Evolutionary conservation across 2,888 invertebrate species (phyloP), one percentile per base, ranked within the genome.

Genomic region (Galerucella calmariensis): DNA sequence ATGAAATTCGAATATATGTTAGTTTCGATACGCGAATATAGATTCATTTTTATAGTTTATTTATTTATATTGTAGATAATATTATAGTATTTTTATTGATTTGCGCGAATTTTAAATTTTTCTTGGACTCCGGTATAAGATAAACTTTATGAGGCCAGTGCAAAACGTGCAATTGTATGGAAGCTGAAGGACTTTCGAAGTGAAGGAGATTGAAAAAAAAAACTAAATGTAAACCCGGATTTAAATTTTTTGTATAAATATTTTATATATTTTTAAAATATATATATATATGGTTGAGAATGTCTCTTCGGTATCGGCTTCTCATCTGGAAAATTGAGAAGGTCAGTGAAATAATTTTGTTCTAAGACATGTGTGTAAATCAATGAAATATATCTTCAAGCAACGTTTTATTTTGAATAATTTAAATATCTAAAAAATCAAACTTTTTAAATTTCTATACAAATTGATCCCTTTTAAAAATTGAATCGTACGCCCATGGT

Each of bases 41-140:
- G 81, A 85, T 83, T 84, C 83, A 83, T 82, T 83, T 72, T 83
- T 81, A 86, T 86, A 87, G 86, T 87, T 87, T 87, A 88, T 88
- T 88, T 87, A 88, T 88, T 88, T 87, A 87, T 87, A 83, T 84
- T 87, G 87, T 87, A 87, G 87, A 87, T 87, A 87, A 84, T 81
- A 85, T 83, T n/a, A n/a, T n/a, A 84, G 82, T 83, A 82, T 83
- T 79, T 83, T 82, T 84, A 81, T 84, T 82, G 79, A 79, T 79
- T 77, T 81, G 79, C 82, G 82, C 81, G 82, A 78, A 75, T 79
- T 79, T 81, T 77, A 77, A 73, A 76, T 76, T 76, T 56, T 81
- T 80, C 5, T 35, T 2, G 76, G 82, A 78, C 79, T 77, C 75
- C 76, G 75, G 77, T 80, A 35, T 35, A 35, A 78, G 75, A 79